Evolutionary conservation across 2,888 invertebrate genomes (phyloP).

Genomic region (Dicroscelio sp.): DNA sequence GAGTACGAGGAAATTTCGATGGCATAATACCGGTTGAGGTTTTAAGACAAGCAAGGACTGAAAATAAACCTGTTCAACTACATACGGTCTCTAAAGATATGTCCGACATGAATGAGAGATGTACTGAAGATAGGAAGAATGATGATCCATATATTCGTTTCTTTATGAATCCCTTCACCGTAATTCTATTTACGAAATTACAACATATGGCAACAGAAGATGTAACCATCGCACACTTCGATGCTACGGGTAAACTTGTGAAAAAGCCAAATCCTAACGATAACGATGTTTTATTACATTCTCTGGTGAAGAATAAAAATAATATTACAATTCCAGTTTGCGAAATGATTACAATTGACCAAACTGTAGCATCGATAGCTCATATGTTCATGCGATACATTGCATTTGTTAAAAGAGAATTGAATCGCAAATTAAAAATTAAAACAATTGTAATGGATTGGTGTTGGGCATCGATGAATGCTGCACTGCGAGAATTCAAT

Average conservation of each 20-base stretch:
- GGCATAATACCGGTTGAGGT: background rate
- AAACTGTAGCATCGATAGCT: background rate
- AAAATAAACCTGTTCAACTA: background rate
- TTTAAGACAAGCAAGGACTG: background rate
- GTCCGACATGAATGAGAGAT: background rate
- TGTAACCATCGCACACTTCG: background rate
- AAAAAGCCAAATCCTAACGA: background rate
- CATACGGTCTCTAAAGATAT: background rate
- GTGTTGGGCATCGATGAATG: slow-evolving; percentile 46
- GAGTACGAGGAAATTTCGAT: background rate
- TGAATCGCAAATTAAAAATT: background rate
- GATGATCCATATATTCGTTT: background rate
- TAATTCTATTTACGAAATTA: background rate
- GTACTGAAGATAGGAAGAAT: background rate
- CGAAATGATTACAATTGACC: background rate
- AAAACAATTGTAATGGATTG: slow-evolving; percentile 30
- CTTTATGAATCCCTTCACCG: background rate
- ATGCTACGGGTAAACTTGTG: background rate
- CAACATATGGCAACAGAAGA: background rate
- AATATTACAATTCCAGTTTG: background rate
- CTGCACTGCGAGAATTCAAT: background rate
- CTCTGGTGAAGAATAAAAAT: background rate
- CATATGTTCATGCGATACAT: background rate
- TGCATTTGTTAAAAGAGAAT: background rate
- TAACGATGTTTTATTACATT: background rate